Base-by-base conservation (phyloP, 1,140 invertebrate species). In the Drosophila carrolli region DNA sequence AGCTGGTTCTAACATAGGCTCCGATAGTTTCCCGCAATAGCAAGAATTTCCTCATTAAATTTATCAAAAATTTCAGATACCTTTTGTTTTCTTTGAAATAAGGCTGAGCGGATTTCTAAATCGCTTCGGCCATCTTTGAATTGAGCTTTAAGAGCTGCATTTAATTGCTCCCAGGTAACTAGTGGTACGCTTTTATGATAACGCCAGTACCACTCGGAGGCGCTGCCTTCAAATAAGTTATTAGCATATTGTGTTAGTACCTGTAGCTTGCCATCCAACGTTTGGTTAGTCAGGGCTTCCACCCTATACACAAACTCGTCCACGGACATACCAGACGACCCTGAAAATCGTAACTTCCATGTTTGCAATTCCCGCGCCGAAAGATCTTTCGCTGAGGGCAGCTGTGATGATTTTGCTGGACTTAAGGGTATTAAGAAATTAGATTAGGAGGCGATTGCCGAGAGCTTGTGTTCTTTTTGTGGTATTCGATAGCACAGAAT, bases 41-140 rank as follows among this genome's bases (percentile, higher is more conserved):
- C 3, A 16, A 51, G 27, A 19, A 53, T 46, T 11, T 37, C 29
- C 27, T 59, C 32, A 29, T 23, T 32, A 37, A 60, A 68, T 4
- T 29, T 23, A 32, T 68, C 32, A 16, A 68, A 60, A 0, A 19
- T 14, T 59, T 68, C 38, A 6, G 32, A 10, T n/a, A 8, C 29
- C 7, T 68, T 61, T 32, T 61, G 57, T 16, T 54, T 68, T 9
- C 65, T 16, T 37, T 60, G 56, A n/a, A 35, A 19, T n/a, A 67
- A 60, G 2, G 19, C 63, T 14, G 54, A 29, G 5, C 47, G 43
- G 14, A 67, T 67, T 29, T 60, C 16, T 8, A 50, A 16, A 7
- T 61, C 57, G 10, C 40, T 61, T 46, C 38, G 14, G 8, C 56
- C 57, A 53, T 53, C 57, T 53, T 51, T 11, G 38, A 60, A 68